A percentile compares a stretch with the other conserved stretches of the same genome.
These are phyloP conservation scores for Dolichomitus sp. DNA, from an alignment of 2,888 invertebrate genomes.

Conservation along the genomic window DNA sequence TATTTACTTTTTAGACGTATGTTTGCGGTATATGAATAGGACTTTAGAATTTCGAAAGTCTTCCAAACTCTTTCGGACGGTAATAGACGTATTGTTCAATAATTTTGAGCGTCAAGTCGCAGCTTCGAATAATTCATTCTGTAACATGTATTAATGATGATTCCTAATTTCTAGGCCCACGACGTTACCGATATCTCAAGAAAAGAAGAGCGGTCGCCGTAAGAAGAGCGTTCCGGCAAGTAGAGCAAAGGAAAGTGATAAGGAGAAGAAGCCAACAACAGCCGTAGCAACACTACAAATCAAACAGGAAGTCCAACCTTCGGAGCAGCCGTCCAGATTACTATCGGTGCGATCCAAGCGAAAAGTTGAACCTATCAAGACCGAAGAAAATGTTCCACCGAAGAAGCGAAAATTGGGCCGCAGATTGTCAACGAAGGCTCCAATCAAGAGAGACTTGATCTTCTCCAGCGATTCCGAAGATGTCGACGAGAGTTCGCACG, in stretches of 20 bases:
- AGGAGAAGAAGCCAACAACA: constrained; percentile 5
- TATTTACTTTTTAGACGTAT: background rate
- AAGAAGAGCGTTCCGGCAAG: constrained; percentile 47
- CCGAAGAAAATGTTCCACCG: constrained; percentile 35
- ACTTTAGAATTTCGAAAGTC: background rate
- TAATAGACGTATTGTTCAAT: background rate
- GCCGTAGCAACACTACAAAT: background rate
- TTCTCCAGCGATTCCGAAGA: constrained; percentile 23
- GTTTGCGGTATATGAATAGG: background rate
- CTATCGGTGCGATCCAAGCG: constrained; percentile 60
- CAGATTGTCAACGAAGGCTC: background rate
- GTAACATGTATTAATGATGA: constrained; percentile 1
- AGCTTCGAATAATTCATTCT: constrained; percentile 23
- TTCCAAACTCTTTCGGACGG: background rate
- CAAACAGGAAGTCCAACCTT: background rate
- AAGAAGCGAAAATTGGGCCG: constrained; percentile 38
- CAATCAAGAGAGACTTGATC: background rate
- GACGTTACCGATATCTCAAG: constrained; percentile 49
- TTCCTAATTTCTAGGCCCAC: constrained; percentile 38
- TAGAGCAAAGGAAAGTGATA: constrained; percentile 47
- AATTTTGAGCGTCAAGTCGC: background rate
- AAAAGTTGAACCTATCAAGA: background rate
- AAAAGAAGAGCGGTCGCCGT: constrained; percentile 34
- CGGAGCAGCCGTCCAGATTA: constrained; percentile 43
- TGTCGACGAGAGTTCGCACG: constrained; percentile 17